These are phyloP conservation scores for Lasioglossum vierecki DNA, from an alignment of 2,888 invertebrate genomes.

Conservation along the genomic window DNA sequence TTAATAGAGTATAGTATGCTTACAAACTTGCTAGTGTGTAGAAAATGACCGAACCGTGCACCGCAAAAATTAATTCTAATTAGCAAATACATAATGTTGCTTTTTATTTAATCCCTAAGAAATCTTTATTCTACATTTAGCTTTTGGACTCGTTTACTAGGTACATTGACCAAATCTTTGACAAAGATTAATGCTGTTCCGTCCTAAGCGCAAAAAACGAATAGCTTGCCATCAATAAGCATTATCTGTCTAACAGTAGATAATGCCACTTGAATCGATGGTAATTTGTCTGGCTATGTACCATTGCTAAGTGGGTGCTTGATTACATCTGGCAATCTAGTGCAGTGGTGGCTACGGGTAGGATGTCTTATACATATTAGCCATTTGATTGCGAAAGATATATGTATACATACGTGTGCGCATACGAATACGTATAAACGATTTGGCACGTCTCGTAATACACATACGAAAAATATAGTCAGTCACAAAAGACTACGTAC, in stretches of 20 bases:
- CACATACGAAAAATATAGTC: neutral
- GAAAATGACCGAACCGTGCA: too few species aligned
- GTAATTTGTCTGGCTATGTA: slow-evolving; percentile 54
- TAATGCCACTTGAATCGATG: slow-evolving; percentile 59
- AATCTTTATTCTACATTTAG: neutral
- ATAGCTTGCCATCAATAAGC: slow-evolving; percentile 54
- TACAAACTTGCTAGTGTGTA: too few species aligned
- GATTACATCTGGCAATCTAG: slow-evolving; percentile 53
- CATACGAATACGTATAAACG: neutral
- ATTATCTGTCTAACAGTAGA: slow-evolving; percentile 44
- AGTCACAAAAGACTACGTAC: neutral
- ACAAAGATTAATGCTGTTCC: slow-evolving; percentile 54
- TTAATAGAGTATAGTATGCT: too few species aligned
- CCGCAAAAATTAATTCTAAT: too few species aligned
- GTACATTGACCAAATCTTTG: slow-evolving; percentile 22
- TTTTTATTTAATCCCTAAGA: neutral
- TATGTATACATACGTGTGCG: neutral
- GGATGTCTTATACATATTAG: slow-evolving; percentile 3
- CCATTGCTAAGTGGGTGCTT: slow-evolving; percentile 47
- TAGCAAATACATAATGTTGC: neutral
- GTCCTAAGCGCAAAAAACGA: slow-evolving; percentile 42
- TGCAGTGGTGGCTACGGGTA: neutral
- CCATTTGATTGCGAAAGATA: neutral
- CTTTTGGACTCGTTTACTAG: neutral
- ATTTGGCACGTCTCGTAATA: neutral